A percentile compares a stretch with the other conserved stretches of the same genome.
Conservation (phyloP, 1,140 invertebrate genomes). For the Plutomurus gul region DNA sequence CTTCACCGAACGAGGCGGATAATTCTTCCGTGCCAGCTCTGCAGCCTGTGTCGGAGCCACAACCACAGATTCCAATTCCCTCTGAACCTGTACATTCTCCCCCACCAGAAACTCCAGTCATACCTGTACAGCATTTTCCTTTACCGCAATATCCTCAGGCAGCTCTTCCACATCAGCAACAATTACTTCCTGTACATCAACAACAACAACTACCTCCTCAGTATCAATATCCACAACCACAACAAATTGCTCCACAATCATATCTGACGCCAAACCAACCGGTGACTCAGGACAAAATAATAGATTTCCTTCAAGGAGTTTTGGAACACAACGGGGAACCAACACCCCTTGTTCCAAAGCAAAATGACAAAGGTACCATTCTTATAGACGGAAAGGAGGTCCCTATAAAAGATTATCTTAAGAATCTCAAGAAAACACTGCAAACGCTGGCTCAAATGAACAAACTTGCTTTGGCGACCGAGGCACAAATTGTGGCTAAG, state of each 20-base stretch:
- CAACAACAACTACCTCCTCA: background rate
- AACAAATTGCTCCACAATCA: background rate
- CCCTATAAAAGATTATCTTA: background rate
- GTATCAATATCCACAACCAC: background rate
- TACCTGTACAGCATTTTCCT: background rate
- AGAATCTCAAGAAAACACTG: slow-evolving; percentile 5
- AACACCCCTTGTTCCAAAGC: background rate
- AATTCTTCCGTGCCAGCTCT: no score
- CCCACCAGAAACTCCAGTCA: background rate
- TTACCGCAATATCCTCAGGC: background rate
- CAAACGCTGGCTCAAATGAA: slow-evolving; percentile 35
- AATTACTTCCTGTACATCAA: no score
- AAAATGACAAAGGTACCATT: background rate
- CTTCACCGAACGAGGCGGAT: no score
- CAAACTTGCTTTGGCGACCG: background rate
- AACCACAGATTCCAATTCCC: background rate
- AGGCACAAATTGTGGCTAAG: background rate
- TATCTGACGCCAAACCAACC: background rate
- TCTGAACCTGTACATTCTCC: background rate
- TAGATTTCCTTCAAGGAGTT: slow-evolving; percentile 2
- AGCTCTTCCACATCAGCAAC: background rate
- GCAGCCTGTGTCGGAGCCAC: background rate
- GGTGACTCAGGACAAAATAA: background rate
- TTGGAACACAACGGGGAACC: background rate
- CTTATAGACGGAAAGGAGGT: background rate